A percentile compares a stretch with the other conserved stretches of the same genome.
These are phyloP conservation scores for Cistogaster globosa DNA, from an alignment of 2,888 invertebrate species.

Conservation along the genomic window DNA sequence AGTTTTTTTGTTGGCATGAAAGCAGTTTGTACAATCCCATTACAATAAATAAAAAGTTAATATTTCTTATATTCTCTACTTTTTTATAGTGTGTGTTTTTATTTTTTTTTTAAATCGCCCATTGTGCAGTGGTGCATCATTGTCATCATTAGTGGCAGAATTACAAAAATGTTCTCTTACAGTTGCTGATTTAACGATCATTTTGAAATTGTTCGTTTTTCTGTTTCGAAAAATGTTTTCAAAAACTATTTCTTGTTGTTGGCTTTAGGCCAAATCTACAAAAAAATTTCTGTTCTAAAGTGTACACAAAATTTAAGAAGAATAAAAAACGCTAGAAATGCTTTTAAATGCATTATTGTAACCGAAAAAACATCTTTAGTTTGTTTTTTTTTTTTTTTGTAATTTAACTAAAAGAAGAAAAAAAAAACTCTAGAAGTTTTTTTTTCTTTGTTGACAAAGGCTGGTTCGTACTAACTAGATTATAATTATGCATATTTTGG, in stretches of 20 bases:
- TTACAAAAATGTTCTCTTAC: conserved; percentile 3
- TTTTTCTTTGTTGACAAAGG: no score
- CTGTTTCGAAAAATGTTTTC: conserved; percentile 53
- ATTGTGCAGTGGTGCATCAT: conserved; percentile 41
- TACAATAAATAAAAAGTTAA: no score
- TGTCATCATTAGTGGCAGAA: conserved; percentile 12
- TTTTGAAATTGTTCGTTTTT: conserved; percentile 56
- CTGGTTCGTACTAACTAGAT: no score
- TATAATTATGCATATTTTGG: no score
- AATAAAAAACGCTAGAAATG: neutral
- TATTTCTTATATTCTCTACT: no score
- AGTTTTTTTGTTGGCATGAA: no score
- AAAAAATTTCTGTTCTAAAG: neutral
- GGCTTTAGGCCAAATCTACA: conserved; percentile 62
- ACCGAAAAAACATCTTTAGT: no score
- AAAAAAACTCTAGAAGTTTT: neutral
- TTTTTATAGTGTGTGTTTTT: no score
- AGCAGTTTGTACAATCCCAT: no score
- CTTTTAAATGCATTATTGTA: neutral
- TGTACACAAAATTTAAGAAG: conserved; percentile 14
- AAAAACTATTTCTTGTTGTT: conserved; percentile 67
- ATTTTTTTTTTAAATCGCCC: neutral
- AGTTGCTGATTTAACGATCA: conserved; percentile 52
- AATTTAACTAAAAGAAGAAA: no score
- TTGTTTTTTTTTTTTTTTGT: no score